Percentiles rank a stretch among this genome's conserved stretches.
These are phyloP conservation scores for Rhagium mordax DNA, from an alignment of 2,888 invertebrate species.

Conservation along the genomic window DNA sequence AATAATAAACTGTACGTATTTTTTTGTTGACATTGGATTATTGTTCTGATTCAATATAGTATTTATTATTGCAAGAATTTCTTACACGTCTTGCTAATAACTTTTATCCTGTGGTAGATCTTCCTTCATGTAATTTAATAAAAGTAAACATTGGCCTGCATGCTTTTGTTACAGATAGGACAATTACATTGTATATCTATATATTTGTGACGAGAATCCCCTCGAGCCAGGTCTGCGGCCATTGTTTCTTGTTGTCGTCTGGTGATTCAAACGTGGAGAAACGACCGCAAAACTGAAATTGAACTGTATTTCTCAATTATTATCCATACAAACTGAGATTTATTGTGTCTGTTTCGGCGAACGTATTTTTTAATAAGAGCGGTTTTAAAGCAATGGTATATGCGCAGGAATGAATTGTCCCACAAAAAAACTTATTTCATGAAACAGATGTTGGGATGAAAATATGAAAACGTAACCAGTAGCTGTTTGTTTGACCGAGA, in stretches of 20 bases:
- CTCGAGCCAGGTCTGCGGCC: background rate
- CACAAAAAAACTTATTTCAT: background rate
- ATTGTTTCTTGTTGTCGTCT: constrained; percentile 2
- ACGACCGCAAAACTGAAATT: constrained; percentile 22
- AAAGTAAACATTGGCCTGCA: no score
- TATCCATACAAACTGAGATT: constrained; percentile 36
- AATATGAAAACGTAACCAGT: no score
- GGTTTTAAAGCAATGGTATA: background rate
- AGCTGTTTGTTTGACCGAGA: no score
- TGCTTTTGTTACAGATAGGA: no score
- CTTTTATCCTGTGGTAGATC: no score
- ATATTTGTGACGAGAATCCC: background rate
- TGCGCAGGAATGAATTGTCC: background rate
- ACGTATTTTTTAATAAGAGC: constrained; percentile 15
- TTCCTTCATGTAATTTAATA: no score
- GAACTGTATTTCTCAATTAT: constrained; percentile 41
- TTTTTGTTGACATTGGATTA: no score
- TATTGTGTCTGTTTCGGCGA: constrained; percentile 29
- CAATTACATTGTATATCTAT: background rate
- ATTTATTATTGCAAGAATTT: no score
- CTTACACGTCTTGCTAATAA: no score
- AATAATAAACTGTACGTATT: no score
- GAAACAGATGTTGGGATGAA: no score
- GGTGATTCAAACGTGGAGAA: background rate
- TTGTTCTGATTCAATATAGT: no score